Base-by-base conservation (phyloP, 2,797 vertebrate species). In the Leontopithecus rosalia region DNA sequence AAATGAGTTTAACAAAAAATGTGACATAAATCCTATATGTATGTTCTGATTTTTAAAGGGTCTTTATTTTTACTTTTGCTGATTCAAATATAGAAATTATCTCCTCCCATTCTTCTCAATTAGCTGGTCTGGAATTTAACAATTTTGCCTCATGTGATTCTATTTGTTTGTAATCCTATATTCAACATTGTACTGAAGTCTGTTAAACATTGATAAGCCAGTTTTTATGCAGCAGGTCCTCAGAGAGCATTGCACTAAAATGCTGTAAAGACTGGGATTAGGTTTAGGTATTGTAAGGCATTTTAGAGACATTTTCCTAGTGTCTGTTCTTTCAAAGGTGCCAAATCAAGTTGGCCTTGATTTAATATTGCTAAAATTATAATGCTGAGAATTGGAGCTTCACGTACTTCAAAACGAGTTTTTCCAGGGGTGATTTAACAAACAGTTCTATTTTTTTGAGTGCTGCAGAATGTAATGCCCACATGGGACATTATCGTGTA, bases 201-300 rank as follows among this genome's bases (percentile, higher is more conserved):
- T 99, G 98, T 98, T 98, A 98, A 98, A 98, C 97, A 98, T 91
- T 98, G 98, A 99, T 98, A 99, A 98, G 98, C 96, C 77, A 70
- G 96, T 97, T 98, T 97, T 98, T 95, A 96, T 87, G 14, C 89
- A 97, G 77, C 88, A 91, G 90, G 96, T 98, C 98, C 97, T 97
- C 80, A 0, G 76, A 99, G 98, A 98, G 93, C 86, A 93, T 97
- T 98, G 96, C 95, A 85, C 81, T 97, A 98, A 98, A 98, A 97
- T 96, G 70, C 93, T n/a, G 12, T 97, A 96, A 98, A 98, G 97
- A 98, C 96, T 93, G 96, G 97, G 96, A 98, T 98, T 98, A 97
- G 93, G 70, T 98, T 98, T 97, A 82, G 94, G 91, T 84, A 97
- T 98, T 99, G 93, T 98, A 97, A 97, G 88, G 92, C 98, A 88